These are phyloP conservation scores for Monomorium pharaonis DNA, from an alignment of 1,140 invertebrate genomes.

Conservation along the genomic window DNA sequence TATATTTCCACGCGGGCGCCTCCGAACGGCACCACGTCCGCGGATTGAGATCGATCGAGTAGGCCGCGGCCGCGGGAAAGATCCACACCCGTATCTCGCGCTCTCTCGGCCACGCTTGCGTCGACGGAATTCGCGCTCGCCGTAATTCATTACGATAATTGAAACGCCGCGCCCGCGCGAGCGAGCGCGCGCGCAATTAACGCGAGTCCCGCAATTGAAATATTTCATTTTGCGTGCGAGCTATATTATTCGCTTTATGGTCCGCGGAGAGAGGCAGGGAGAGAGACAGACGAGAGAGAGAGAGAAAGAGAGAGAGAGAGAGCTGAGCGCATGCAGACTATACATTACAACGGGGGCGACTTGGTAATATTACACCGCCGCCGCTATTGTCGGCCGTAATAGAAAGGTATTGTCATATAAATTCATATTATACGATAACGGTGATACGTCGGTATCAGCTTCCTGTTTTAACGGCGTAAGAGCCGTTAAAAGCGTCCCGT, in stretches of 20 bases:
- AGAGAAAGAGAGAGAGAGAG: constrained; percentile 1
- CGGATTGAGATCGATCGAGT: constrained; percentile 28
- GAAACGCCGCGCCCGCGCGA: constrained; percentile 13
- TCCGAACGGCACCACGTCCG: background rate
- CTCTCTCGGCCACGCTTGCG: background rate
- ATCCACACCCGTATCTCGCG: background rate
- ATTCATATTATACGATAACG: constrained; percentile 55
- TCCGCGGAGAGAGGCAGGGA: constrained; percentile 1
- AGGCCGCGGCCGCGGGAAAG: background rate
- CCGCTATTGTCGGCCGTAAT: constrained; percentile 34
- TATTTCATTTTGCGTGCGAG: constrained; percentile 49
- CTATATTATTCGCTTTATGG: constrained; percentile 56
- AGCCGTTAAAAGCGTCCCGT: constrained; percentile 34
- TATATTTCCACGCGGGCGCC: constrained; percentile 28
- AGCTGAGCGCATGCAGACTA: background rate
- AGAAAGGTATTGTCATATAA: constrained; percentile 56
- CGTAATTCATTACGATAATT: constrained; percentile 49
- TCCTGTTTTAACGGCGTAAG: constrained; percentile 43
- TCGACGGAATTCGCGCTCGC: constrained; percentile 4
- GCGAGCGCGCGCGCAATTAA: constrained; percentile 43
- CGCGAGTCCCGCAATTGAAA: constrained; percentile 53
- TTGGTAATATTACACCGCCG: constrained; percentile 37
- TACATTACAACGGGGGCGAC: constrained; percentile 43
- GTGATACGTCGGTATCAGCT: constrained; percentile 40
- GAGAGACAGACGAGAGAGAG: background rate